Conservation (phyloP, 2,797 vertebrate species). For the Melanotaenia boesemani region DNA sequence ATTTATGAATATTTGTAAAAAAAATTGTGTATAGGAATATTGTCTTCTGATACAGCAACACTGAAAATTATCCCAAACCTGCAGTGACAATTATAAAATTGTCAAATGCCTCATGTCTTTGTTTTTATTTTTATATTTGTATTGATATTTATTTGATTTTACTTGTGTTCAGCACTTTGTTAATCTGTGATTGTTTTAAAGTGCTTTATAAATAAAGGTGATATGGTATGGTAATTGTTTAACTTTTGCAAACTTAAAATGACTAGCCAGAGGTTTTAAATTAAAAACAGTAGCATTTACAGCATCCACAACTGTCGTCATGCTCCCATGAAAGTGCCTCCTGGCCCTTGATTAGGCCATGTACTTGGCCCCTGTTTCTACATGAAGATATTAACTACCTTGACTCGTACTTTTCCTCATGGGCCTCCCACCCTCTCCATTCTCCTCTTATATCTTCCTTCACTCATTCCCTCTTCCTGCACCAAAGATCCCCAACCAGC, state of each 20-base stretch:
- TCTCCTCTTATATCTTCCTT: slow-evolving; percentile 50
- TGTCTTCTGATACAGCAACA: not conserved
- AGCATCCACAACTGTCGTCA: slow-evolving; percentile 55
- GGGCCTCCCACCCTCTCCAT: slow-evolving; percentile 56
- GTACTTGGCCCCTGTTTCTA: slow-evolving; percentile 60
- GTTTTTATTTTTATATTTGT: too few relatives aligned
- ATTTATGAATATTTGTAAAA: slow-evolving; percentile 1
- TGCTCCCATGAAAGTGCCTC: slow-evolving; percentile 53
- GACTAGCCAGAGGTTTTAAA: slow-evolving; percentile 30
- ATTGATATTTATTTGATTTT: too few relatives aligned
- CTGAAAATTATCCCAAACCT: slow-evolving; percentile 7
- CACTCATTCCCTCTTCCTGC: slow-evolving; percentile 48
- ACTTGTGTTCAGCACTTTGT: too few relatives aligned
- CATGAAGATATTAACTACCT: slow-evolving; percentile 72
- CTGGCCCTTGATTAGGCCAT: slow-evolving; percentile 56
- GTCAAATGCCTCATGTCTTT: too few relatives aligned
- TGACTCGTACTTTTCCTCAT: slow-evolving; percentile 57
- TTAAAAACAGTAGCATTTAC: slow-evolving; percentile 64
- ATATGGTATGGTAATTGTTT: not conserved
- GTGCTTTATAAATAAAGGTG: too few relatives aligned
- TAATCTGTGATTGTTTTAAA: too few relatives aligned
- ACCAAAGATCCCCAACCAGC: slow-evolving; percentile 73
- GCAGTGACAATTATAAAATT: slow-evolving; percentile 2
- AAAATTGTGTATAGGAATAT: slow-evolving; percentile 3
- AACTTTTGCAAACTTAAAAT: slow-evolving; percentile 17